phyloP scores from a whole-genome alignment of 2,888 invertebrate species.

The Drosophila parthenogenetica region DNA sequence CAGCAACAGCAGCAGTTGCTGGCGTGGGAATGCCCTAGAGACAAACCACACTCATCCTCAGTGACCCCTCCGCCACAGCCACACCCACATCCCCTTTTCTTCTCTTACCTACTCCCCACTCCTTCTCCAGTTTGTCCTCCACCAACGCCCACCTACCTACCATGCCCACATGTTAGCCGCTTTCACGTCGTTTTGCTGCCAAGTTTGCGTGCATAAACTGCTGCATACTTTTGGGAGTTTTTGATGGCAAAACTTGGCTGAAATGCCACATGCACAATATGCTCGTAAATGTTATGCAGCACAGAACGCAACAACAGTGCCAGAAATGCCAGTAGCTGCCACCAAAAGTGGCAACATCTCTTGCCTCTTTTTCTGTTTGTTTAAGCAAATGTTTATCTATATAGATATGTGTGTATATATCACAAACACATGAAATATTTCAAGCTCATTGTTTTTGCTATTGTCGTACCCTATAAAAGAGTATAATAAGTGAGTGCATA shows the following conservation, averaged over 20 bases:
- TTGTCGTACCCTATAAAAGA: slow-evolving; percentile 1
- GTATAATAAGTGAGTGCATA: neutral
- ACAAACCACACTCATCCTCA: slow-evolving; percentile 19
- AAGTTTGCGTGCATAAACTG: slow-evolving; percentile 73
- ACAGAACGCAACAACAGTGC: slow-evolving; percentile 17
- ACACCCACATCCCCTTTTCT: neutral
- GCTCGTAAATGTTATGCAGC: slow-evolving; percentile 52
- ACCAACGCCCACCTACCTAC: neutral
- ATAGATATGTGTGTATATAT: neutral
- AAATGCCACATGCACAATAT: slow-evolving; percentile 55
- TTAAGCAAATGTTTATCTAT: slow-evolving; percentile 16
- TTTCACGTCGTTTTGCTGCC: slow-evolving; percentile 48
- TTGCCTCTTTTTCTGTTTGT: slow-evolving; percentile 20
- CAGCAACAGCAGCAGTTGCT: slow-evolving; percentile 1
- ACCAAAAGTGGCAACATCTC: slow-evolving; percentile 39
- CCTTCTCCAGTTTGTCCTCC: neutral
- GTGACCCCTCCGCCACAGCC: neutral
- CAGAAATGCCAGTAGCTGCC: slow-evolving; percentile 12
- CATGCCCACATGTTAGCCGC: slow-evolving; percentile 20
- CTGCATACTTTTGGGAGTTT: slow-evolving; percentile 74
- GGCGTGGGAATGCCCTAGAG: slow-evolving; percentile 16
- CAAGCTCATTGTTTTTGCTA: slow-evolving; percentile 14
- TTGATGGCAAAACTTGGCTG: slow-evolving; percentile 68
- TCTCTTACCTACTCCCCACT: no score
- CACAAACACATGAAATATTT: neutral